These are phyloP conservation scores for Danio rerio DNA, from an alignment of 2,113 vertebrate genomes.

Conservation along the genomic window DNA sequence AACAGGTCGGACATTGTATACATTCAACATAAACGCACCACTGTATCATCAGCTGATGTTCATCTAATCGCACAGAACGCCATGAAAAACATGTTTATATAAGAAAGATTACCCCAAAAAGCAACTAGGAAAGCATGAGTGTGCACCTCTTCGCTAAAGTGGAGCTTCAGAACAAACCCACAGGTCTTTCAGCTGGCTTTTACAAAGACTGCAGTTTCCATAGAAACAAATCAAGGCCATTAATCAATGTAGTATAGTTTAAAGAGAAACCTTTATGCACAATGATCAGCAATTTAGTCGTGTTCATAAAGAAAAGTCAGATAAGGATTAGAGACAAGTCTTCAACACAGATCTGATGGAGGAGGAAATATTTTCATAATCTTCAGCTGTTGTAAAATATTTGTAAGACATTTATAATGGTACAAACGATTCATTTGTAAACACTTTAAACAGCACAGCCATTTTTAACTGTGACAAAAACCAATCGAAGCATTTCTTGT, in stretches of 20 bases:
- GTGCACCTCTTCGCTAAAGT: background rate
- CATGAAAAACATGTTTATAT: background rate
- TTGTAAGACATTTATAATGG: background rate
- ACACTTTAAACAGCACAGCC: too few species aligned
- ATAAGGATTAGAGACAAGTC: too few species aligned
- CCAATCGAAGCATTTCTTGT: too few species aligned
- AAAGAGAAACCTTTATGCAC: background rate
- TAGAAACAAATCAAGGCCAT: conserved; percentile 71
- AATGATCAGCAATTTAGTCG: background rate
- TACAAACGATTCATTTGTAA: background rate
- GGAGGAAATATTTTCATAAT: background rate
- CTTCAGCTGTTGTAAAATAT: background rate
- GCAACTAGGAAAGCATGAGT: background rate
- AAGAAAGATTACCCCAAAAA: background rate
- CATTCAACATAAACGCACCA: background rate
- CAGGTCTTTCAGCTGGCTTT: background rate
- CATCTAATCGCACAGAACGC: background rate
- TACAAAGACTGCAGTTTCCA: conserved; percentile 65
- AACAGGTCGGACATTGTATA: background rate
- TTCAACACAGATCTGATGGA: background rate
- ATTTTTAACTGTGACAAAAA: too few species aligned
- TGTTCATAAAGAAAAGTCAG: background rate
- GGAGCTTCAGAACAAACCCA: conserved; percentile 29
- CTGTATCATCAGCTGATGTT: background rate
- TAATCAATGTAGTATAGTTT: conserved; percentile 27